Evolutionary conservation across 2,797 vertebrate genomes (phyloP), one percentile per base, ranked within the genome.

Genomic region (Tarsius wallacei): DNA sequence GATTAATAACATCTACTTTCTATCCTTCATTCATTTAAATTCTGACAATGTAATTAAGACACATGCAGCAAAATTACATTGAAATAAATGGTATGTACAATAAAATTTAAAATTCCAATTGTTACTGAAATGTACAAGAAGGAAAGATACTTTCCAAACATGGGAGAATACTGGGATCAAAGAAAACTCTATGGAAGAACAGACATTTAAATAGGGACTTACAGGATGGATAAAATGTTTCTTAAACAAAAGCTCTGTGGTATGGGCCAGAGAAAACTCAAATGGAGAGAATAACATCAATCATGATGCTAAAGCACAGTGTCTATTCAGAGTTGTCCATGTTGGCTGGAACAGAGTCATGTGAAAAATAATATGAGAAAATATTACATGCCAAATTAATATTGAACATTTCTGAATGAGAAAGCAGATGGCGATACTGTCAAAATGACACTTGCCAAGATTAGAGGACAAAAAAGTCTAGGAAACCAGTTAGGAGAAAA

Each of bases 361-460:
- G 14, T 97, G 53, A 74, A 77, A 87, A 93, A 63, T 84, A 81
- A 61, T 31, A 51, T 36, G 49, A 22, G 57, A 88, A 90, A 80
- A 7, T 71, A 15, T 94, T 81, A 84, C 73, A 74, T 66, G 47
- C 11, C 22, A 64, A 47, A 88, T 51, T 83, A 47, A 87, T 26
- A 21, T 1, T 80, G 53, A 93, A 76, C 92, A 19, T 61, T 90
- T 96, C 49, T 80, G 55, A 95, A 22, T 16, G 90, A 90, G 51
- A 90, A 78, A 59, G 59, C 61, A 82, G 82, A 71, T 86, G 84
- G 51, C 66, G n/a, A 71, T 33, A 47, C 10, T 57, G 26, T 88
- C n/a, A 94, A 47, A 77, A 53, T n/a, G 5, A 88, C 47, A 74
- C 0, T 53, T 82, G 91, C 49, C 71, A 68, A 24, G 26, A 49